Evolutionary conservation across 2,113 vertebrate genomes (phyloP).

Genomic region (Ardeotis arabs): DNA sequence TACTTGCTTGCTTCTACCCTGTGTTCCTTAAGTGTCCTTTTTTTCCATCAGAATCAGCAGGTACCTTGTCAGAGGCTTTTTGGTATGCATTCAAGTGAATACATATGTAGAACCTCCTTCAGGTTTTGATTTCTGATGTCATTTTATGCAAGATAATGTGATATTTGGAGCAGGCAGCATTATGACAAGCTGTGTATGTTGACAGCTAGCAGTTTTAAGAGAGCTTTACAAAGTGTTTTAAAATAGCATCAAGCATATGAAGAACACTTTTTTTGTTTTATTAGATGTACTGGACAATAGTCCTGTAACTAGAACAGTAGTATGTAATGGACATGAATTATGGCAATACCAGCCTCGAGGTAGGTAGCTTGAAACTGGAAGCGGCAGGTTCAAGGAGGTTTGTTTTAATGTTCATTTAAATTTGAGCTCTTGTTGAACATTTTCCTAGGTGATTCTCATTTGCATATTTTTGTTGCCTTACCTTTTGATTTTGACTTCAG

Average conservation of each 20-base stretch:
- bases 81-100: background rate
- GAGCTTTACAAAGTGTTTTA: background rate
- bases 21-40: background rate
- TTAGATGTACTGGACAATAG: background rate
- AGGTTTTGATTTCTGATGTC: background rate
- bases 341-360: background rate
- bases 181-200: background rate
- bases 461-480: background rate
- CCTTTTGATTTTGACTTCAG: background rate
- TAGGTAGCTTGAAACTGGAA: background rate
- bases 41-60: background rate
- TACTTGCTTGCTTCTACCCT: background rate
- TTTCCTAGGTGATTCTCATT: background rate
- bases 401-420: background rate
- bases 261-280: background rate
- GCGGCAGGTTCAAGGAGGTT: background rate
- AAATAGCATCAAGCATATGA: background rate
- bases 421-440: background rate
- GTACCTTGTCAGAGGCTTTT: background rate
- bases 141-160: background rate
- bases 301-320: background rate
- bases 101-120: background rate
- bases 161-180: background rate
- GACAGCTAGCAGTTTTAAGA: background rate
- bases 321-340: background rate